Percentiles rank a stretch among this genome's conserved stretches.
phyloP scores from a whole-genome alignment of 2,113 vertebrate genomes.

The Rana temporaria region DNA sequence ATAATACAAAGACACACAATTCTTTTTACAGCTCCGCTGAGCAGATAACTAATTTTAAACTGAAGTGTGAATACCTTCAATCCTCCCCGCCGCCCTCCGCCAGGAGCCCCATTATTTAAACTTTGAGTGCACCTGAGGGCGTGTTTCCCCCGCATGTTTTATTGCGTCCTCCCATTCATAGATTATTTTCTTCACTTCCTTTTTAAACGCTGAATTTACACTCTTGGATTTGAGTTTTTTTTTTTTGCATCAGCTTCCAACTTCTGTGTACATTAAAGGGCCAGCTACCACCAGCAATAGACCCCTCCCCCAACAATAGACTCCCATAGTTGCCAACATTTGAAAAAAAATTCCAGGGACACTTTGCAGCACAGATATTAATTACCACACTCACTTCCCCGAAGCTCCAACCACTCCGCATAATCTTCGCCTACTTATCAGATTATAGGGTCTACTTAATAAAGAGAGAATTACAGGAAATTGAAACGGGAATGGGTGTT shows the following conservation, averaged over 20 bases:
- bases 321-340: too few species aligned
- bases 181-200: conserved; percentile 33
- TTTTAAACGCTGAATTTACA: conserved; percentile 53
- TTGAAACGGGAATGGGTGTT: too few species aligned
- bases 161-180: conserved; percentile 42
- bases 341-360: too few species aligned
- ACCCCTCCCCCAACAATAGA: too few species aligned
- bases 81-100: conserved; percentile 34
- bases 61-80: conserved; percentile 47
- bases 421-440: too few species aligned
- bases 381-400: too few species aligned
- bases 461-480: too few species aligned
- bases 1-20: not conserved
- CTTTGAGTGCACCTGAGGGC: conserved; percentile 49
- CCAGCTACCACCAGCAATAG: not conserved
- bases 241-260: conserved; percentile 10
- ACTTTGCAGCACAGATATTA: too few species aligned
- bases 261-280: conserved; percentile 8
- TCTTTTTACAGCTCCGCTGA: conserved; percentile 39
- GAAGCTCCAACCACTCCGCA: too few species aligned
- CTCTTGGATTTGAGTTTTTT: conserved; percentile 9
- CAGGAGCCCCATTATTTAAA: conserved; percentile 52
- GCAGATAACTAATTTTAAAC: conserved; percentile 39
- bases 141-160: conserved; percentile 50
- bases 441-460: too few species aligned